A percentile compares a stretch with the other conserved stretches of the same genome.
These are phyloP conservation scores for Amyelois transitella DNA, from an alignment of 1,140 invertebrate genomes.

Conservation along the genomic window DNA sequence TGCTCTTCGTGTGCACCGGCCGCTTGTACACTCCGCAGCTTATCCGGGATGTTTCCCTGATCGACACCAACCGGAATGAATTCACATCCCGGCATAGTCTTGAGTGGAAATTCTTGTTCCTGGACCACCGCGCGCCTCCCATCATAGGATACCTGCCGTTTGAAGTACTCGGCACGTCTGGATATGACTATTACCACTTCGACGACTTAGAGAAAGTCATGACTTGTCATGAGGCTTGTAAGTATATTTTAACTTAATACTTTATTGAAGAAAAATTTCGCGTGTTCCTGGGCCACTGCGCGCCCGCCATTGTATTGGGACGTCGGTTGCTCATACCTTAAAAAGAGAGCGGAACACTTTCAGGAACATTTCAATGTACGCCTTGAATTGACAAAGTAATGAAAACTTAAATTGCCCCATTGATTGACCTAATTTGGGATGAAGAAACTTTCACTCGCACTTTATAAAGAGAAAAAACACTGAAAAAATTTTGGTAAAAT, in stretches of 20 bases:
- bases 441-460: too few relatives aligned
- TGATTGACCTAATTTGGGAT: too few relatives aligned
- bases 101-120: slow-evolving; percentile 96
- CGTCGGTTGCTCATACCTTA: too few relatives aligned
- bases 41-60: slow-evolving; percentile 88
- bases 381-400: too few relatives aligned
- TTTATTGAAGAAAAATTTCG: too few relatives aligned
- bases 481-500: too few relatives aligned
- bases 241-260: slow-evolving; percentile 57
- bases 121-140: slow-evolving; percentile 93
- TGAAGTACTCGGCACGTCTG: slow-evolving; percentile 95
- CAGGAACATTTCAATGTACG: too few relatives aligned
- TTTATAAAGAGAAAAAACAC: too few relatives aligned
- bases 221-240: slow-evolving; percentile 89
- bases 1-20: slow-evolving; percentile 89
- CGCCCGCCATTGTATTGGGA: too few relatives aligned
- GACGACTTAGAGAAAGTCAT: slow-evolving; percentile 94
- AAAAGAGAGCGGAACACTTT: too few relatives aligned
- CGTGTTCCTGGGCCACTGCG: too few relatives aligned
- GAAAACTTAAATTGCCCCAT: too few relatives aligned
- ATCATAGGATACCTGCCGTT: slow-evolving; percentile 97
- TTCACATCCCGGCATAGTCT: slow-evolving; percentile 95
- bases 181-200: slow-evolving; percentile 96
- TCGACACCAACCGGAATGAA: slow-evolving; percentile 87
- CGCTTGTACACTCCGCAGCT: slow-evolving; percentile 88